Conservation (phyloP, 92 coral and sea anemone genomes). For the Galaxea fascicularis region DNA sequence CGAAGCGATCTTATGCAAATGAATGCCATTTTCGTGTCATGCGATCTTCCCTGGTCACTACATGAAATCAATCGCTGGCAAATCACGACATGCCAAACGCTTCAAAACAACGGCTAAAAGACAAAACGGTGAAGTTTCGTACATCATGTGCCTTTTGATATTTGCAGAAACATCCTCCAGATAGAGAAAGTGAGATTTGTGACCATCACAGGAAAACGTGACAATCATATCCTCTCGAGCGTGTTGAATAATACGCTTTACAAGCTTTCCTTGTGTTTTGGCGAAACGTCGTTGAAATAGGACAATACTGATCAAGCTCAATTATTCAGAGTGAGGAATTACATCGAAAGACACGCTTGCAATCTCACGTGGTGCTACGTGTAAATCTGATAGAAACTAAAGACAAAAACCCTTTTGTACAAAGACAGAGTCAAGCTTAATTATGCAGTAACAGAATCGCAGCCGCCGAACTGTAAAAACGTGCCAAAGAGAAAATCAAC, state of each 20-base stretch:
- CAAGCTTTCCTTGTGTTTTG: constrained; percentile 22
- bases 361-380: background rate
- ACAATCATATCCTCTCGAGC: constrained; percentile 13
- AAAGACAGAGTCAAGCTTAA: constrained; percentile 16
- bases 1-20: constrained; percentile 38
- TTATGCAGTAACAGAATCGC: constrained; percentile 50
- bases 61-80: background rate
- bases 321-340: background rate
- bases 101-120: background rate
- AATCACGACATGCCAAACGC: constrained; percentile 15
- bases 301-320: background rate
- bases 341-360: background rate
- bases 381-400: background rate
- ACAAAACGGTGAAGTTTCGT: background rate
- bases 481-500: constrained; percentile 22
- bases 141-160: background rate
- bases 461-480: constrained; percentile 17
- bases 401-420: constrained; percentile 37
- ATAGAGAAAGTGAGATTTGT: background rate
- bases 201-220: constrained; percentile 39
- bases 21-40: constrained; percentile 13
- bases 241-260: constrained; percentile 23
- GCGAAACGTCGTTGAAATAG: constrained; percentile 5
- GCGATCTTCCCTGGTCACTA: constrained; percentile 50
- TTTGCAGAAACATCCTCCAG: background rate